Base-by-base conservation (phyloP, 1,140 invertebrate species). In the Maconellicoccus hirsutus region DNA sequence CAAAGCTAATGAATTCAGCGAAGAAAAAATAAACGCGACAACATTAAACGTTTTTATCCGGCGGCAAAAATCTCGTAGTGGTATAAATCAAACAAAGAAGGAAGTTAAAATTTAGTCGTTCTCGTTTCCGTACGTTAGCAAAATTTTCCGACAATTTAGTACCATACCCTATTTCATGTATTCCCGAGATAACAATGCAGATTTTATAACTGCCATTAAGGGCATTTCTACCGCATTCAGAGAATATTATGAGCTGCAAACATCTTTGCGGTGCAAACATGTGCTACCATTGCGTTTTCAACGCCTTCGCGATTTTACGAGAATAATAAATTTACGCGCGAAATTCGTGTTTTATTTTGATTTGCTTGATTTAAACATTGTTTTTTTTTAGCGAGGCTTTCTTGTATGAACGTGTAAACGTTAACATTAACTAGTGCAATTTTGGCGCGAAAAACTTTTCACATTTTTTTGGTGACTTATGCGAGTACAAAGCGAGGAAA, bases 131-230 rank as follows among this genome's bases (percentile, higher is more conserved):
- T 52, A 52, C 42, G 42, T 52, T 52, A 52, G 42, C 42, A 52
- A 52, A 52, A 52, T 52, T 52, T 52, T 52, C 42, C 42, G 42
- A 52, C 42, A 52, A 52, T 52, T 52, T 52, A 52, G 42, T 52
- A 52, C 42, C 42, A 52, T 52, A 52, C 42, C 42, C 42, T 52
- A 52, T 52, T 52, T 52, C 42, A 52, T 52, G 42, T 52, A 52
- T 52, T 52, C 42, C 42, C 42, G 42, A 52, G 42, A 52, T 52
- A 52, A 52, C 42, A 52, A 52, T 52, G 42, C 42, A 52, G 42
- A 52, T 52, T 52, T 52, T 52, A 52, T 52, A 52, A 52, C 42
- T 52, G 42, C 42, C 42, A 52, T 52, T 52, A 52, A 52, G 42
- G 42, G 42, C 42, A 52, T 52, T 52, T 52, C 42, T 52, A 52